These are phyloP conservation scores for Haliclona indistincta DNA, from an alignment of 37 sponge, comb jelly and placozoan species.

Conservation along the genomic window DNA sequence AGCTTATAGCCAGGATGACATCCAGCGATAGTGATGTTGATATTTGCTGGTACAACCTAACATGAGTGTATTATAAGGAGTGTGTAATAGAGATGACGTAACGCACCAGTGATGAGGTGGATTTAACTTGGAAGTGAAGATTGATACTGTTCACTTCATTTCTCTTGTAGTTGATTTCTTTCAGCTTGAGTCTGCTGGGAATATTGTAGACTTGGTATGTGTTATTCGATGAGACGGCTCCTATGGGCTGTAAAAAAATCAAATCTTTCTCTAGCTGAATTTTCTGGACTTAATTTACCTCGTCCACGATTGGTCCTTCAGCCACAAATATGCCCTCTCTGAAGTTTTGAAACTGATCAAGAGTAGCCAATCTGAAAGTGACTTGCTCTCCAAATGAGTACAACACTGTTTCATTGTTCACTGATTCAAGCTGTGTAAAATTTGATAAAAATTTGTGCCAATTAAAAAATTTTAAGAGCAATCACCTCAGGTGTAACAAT, in stretches of 20 bases:
- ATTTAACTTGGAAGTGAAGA: slow-evolving; percentile 44
- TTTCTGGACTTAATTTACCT: slow-evolving; percentile 1
- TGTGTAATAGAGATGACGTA: background rate
- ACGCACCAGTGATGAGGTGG: background rate
- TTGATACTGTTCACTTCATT: slow-evolving; percentile 28
- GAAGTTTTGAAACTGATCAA: slow-evolving; percentile 55
- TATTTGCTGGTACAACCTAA: background rate
- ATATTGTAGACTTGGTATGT: slow-evolving; percentile 21
- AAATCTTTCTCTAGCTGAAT: background rate
- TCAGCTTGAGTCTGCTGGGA: slow-evolving; percentile 9
- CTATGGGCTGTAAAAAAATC: slow-evolving; percentile 33
- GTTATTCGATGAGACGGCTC: slow-evolving; percentile 43
- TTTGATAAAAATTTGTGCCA: background rate
- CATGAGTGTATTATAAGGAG: too few relatives aligned
- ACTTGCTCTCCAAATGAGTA: slow-evolving; percentile 52
- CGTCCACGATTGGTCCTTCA: slow-evolving; percentile 13
- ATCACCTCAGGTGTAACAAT: slow-evolving; percentile 16
- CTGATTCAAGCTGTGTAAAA: background rate
- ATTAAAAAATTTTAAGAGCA: background rate
- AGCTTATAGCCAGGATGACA: slow-evolving; percentile 75
- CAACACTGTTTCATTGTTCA: slow-evolving; percentile 1
- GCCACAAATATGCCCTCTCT: slow-evolving; percentile 62
- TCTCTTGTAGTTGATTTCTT: background rate
- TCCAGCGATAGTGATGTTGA: slow-evolving; percentile 8
- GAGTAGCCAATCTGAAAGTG: slow-evolving; percentile 17